phyloP scores from a whole-genome alignment of 2,113 vertebrate species.

The Damaliscus lunatus region DNA sequence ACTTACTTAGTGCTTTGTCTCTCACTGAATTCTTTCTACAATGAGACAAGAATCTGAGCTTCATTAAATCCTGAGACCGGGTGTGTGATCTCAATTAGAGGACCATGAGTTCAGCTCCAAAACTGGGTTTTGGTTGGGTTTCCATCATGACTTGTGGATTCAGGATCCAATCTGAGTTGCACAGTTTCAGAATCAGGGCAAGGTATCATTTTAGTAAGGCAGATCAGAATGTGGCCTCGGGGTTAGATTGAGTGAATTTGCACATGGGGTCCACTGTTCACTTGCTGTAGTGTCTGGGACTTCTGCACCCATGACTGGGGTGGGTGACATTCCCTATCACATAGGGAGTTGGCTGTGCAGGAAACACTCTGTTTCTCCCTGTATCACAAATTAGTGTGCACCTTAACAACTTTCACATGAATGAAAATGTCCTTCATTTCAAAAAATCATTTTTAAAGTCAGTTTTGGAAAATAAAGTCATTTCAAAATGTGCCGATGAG shows the following conservation, averaged over 20 bases:
- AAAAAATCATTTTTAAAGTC: neutral
- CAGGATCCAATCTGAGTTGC: neutral
- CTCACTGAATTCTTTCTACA: neutral
- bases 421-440: neutral
- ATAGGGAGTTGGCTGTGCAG: neutral
- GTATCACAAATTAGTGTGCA: neutral
- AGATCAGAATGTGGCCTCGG: neutral
- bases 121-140: neutral
- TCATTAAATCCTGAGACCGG: neutral
- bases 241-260: neutral
- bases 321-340: no score
- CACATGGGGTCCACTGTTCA: neutral
- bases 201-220: neutral
- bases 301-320: neutral
- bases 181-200: neutral
- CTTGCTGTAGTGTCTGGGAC: neutral
- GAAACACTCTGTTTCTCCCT: neutral
- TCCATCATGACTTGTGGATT: neutral
- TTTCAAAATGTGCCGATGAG: neutral
- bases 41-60: neutral
- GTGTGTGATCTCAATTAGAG: neutral
- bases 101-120: neutral
- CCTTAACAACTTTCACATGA: neutral
- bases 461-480: neutral
- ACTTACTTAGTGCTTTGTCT: neutral